Evolutionary conservation across 2,888 invertebrate genomes (phyloP).

Genomic region (Physocephala rufipes): DNA sequence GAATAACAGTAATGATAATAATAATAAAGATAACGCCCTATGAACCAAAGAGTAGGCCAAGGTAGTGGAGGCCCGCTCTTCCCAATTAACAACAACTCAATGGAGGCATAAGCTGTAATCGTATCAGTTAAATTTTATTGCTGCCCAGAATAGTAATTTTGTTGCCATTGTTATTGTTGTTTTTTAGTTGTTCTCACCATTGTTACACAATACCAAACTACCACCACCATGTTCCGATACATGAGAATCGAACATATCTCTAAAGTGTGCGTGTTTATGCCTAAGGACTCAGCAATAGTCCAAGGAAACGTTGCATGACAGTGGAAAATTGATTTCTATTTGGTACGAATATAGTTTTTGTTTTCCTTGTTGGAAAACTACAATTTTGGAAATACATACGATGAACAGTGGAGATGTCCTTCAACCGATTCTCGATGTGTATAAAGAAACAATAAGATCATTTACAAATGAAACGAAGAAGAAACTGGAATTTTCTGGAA

Average conservation of each 20-base stretch:
- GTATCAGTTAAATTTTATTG: conserved; percentile 35
- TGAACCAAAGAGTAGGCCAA: too few species aligned
- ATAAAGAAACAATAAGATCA: background rate
- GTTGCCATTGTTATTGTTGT: conserved; percentile 33
- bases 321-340: conserved; percentile 18
- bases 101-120: conserved; percentile 41
- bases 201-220: conserved; percentile 19
- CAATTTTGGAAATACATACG: background rate
- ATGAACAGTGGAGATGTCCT: background rate
- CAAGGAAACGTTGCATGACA: conserved; percentile 27
- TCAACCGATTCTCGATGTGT: background rate
- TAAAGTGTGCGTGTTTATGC: background rate
- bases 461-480: too few species aligned
- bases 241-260: background rate
- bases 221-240: conserved; percentile 13
- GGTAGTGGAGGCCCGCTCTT: too few species aligned
- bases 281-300: background rate
- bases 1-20: too few species aligned
- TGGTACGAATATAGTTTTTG: background rate
- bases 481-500: too few species aligned
- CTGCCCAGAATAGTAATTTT: conserved; percentile 16
- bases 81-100: conserved; percentile 27
- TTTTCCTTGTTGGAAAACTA: background rate
- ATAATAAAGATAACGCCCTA: too few species aligned
- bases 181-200: conserved; percentile 19